A percentile compares a stretch with the other conserved stretches of the same genome.
Conservation (phyloP, 2,113 vertebrate genomes). For the Ailurus styani region DNA sequence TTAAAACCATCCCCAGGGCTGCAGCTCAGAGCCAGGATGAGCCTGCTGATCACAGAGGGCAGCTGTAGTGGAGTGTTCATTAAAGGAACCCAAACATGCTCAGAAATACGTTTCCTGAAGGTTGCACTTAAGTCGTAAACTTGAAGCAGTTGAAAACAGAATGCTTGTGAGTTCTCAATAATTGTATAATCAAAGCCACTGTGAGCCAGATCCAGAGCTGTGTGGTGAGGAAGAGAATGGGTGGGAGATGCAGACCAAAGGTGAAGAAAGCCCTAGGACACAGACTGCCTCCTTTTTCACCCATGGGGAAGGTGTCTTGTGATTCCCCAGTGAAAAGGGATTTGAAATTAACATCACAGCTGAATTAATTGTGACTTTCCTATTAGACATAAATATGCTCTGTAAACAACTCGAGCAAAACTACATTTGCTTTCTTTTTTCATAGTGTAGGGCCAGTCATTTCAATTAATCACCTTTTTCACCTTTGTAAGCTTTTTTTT, state of each 20-base stretch:
- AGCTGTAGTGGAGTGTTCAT: neutral
- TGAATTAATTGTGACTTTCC: neutral
- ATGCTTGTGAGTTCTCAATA: neutral
- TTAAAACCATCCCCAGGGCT: neutral
- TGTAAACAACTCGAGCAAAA: neutral
- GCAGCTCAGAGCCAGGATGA: neutral
- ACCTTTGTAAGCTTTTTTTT: neutral
- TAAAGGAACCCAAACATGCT: neutral
- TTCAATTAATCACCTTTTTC: neutral
- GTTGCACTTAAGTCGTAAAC: neutral
- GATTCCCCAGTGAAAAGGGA: neutral
- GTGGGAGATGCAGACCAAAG: neutral
- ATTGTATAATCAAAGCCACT: neutral
- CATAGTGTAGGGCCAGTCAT: neutral
- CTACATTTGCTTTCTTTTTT: neutral
- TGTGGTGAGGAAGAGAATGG: neutral
- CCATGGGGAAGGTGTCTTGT: neutral
- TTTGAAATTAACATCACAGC: neutral
- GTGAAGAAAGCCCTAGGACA: slow-evolving; percentile 31
- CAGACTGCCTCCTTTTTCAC: neutral
- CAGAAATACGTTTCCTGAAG: neutral
- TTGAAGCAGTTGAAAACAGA: neutral
- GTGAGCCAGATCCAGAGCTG: neutral
- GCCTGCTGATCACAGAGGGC: neutral
- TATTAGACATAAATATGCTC: neutral